Evolutionary conservation across 2,113 vertebrate genomes (phyloP).

Genomic region (Pampusana beccarii): DNA sequence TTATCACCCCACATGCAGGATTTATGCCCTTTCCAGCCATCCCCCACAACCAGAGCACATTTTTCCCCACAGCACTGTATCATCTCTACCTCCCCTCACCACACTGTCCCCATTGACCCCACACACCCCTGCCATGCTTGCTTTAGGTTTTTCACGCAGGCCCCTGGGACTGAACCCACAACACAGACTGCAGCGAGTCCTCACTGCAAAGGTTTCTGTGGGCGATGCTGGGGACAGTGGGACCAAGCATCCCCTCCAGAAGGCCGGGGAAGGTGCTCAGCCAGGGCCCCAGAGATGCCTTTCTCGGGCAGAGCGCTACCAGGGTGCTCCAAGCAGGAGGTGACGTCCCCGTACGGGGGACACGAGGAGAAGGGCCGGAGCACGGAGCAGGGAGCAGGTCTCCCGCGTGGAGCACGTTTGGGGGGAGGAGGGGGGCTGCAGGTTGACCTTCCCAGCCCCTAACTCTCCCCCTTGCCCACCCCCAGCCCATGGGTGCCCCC

Average conservation of each 20-base stretch:
- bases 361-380: background rate
- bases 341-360: background rate
- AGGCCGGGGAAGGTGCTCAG: background rate
- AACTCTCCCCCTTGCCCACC: background rate
- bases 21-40: background rate
- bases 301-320: background rate
- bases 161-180: accelerated
- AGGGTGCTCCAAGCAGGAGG: conserved; percentile 21
- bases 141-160: background rate
- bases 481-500: background rate
- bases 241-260: background rate
- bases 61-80: background rate
- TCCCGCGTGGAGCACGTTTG: background rate
- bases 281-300: background rate
- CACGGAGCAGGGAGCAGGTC: background rate
- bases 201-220: background rate
- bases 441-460: background rate
- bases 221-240: background rate
- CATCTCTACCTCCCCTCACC: background rate
- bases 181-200: background rate
- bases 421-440: background rate
- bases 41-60: background rate
- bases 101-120: background rate
- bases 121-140: background rate
- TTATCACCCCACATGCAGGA: background rate